Base-by-base conservation (phyloP, 2,888 invertebrate species). In the Xestia c-nigrum region DNA sequence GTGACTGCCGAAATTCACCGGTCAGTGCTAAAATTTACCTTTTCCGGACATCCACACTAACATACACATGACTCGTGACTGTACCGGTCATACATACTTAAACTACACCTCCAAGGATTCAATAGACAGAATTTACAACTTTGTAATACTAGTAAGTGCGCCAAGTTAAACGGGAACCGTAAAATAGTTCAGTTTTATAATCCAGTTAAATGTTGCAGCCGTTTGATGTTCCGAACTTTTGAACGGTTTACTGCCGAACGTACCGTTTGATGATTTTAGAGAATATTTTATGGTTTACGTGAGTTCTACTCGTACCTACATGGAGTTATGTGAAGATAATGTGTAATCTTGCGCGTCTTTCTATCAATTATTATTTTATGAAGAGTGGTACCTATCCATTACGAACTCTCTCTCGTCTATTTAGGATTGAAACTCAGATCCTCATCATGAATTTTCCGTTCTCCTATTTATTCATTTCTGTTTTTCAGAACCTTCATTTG, bases 111-210 rank as follows among this genome's bases (percentile, higher is more conserved):
- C 57, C 52, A 24, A 64, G 74, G 46, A 80, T 80, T 84, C 80
- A 55, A 83, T 63, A 63, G 24, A 67, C n/a, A 66, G 46, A 59
- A 55, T 81, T 76, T 79, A 76, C 81, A 80, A 85, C 87, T 85
- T 82, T 82, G 87, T 88, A 83, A 80, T 83, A 77, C 73, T 63
- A 57, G 68, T 72, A 79, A 84, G 84, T 84, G 76, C 65, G 38
- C 52, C 70, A 72, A 88, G 78, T 85, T 86, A 77, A 80, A 84
- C 81, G 78, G 38, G 65, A 50, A 66, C 77, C 88, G 81, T 90
- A 90, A 90, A 90, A 88, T 84, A 76, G 87, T 83, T 85, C 78
- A 68, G 84, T 89, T 90, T 89, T 90, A 90, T 86, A 85, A 89
- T 83, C 85, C 86, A 77, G 86, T 89, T 85, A 86, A 88, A 87